These are phyloP conservation scores for Apis mellifera DNA, from an alignment of 1,140 invertebrate genomes.

Conservation along the genomic window DNA sequence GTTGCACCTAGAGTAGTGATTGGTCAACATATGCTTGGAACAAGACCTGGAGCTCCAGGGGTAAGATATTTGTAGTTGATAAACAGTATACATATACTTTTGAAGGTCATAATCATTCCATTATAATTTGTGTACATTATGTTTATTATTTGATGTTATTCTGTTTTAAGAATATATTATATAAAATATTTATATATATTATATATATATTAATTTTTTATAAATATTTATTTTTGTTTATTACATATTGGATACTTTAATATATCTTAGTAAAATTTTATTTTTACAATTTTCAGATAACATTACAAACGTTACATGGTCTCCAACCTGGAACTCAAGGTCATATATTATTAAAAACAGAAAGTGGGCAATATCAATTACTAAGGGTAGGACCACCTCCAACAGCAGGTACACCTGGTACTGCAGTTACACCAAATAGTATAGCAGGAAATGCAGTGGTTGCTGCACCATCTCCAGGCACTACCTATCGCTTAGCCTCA, in stretches of 20 bases:
- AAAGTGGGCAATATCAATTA: slow-evolving; percentile 96
- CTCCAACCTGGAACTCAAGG: slow-evolving; percentile 91
- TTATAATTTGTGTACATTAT: not conserved
- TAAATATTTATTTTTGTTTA: slow-evolving; percentile 15
- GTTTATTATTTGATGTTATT: not conserved
- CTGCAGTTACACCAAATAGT: slow-evolving; percentile 83
- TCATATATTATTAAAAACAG: slow-evolving; percentile 95
- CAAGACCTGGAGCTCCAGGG: slow-evolving; percentile 89
- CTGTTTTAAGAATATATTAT: not conserved
- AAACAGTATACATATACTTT: not conserved
- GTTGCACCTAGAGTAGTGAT: slow-evolving; percentile 90
- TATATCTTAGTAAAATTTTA: not conserved
- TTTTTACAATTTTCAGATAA: slow-evolving; percentile 86
- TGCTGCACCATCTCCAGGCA: slow-evolving; percentile 74
- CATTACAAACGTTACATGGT: slow-evolving; percentile 91
- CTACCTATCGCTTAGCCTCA: slow-evolving; percentile 83
- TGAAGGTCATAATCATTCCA: not conserved
- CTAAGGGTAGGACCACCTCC: slow-evolving; percentile 92
- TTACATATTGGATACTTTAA: slow-evolving; percentile 20
- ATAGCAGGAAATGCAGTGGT: slow-evolving; percentile 80
- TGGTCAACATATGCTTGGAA: slow-evolving; percentile 90
- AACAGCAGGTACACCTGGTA: slow-evolving; percentile 80
- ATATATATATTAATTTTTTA: not conserved
- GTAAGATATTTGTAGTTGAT: slow-evolving; percentile 81
- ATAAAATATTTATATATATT: not conserved